These are phyloP conservation scores for Solen grandis DNA, from an alignment of 1,140 invertebrate species.

Conservation along the genomic window DNA sequence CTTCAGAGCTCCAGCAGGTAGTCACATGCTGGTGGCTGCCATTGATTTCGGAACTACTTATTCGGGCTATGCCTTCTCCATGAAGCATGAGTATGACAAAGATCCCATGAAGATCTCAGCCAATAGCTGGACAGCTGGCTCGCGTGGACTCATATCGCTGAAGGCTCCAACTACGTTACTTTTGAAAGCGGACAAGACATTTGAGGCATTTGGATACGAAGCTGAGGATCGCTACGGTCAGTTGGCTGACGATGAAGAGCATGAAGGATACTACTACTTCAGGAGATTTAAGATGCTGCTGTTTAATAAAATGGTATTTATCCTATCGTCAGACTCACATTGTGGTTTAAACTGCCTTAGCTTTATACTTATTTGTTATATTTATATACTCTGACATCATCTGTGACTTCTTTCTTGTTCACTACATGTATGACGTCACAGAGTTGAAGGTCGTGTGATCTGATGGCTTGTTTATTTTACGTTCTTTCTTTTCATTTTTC, in stretches of 20 bases:
- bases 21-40: constrained; percentile 20
- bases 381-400: no score
- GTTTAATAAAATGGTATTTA: constrained; percentile 4
- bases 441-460: no score
- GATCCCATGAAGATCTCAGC: constrained; percentile 24
- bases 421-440: no score
- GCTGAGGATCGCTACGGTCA: constrained; percentile 27
- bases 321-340: neutral
- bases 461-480: no score
- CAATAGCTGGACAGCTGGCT: constrained; percentile 14
- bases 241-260: constrained; percentile 6
- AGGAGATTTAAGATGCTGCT: constrained; percentile 39
- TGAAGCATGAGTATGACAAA: constrained; percentile 30
- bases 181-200: constrained; percentile 7
- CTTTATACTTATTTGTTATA: no score
- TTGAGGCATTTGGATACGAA: constrained; percentile 31
- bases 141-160: constrained; percentile 1
- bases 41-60: constrained; percentile 39
- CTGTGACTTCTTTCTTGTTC: no score
- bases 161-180: constrained; percentile 31
- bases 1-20: no score
- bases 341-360: no score
- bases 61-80: constrained; percentile 33
- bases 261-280: constrained; percentile 24
- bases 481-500: no score